Evolutionary conservation across 2,113 vertebrate genomes (phyloP).

Genomic region (Polypterus senegalus): DNA sequence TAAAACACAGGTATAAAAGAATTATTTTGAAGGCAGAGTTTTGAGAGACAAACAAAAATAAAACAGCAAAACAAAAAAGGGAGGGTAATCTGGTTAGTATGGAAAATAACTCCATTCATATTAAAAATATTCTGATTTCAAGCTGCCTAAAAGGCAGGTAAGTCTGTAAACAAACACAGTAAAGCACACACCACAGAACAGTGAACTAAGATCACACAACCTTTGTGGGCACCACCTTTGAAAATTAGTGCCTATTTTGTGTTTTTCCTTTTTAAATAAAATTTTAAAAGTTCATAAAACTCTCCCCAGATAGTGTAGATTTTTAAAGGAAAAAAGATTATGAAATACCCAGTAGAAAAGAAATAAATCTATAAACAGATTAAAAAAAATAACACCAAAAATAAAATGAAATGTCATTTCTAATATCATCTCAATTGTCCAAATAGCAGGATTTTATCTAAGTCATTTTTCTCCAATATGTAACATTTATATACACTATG

Average conservation of each 20-base stretch:
- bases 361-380: slow-evolving; percentile 5
- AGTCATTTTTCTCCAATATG: slow-evolving; percentile 4
- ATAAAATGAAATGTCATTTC: slow-evolving; percentile 34
- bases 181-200: slow-evolving; percentile 35
- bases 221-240: slow-evolving; percentile 10
- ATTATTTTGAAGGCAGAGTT: slow-evolving; percentile 69
- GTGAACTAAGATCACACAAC: slow-evolving; percentile 45
- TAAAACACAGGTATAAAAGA: slow-evolving; percentile 64
- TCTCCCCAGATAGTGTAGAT: slow-evolving; percentile 54
- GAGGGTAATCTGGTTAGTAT: slow-evolving; percentile 42
- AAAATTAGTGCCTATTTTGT: slow-evolving; percentile 6
- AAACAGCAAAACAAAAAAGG: slow-evolving; percentile 14
- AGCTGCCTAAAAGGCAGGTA: slow-evolving; percentile 58
- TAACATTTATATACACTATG: slow-evolving; percentile 30
- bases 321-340: slow-evolving; percentile 45
- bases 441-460: neutral
- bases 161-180: slow-evolving; percentile 71
- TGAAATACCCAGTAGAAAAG: slow-evolving; percentile 13
- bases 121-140: slow-evolving; percentile 73
- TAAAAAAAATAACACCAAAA: slow-evolving; percentile 26
- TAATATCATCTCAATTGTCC: slow-evolving; percentile 25
- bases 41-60: slow-evolving; percentile 19
- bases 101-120: slow-evolving; percentile 60
- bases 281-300: slow-evolving; percentile 15
- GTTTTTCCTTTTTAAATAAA: neutral